A percentile compares a stretch with the other conserved stretches of the same genome.
Evolutionary conservation across 2,888 invertebrate species (phyloP).

Genomic region (Andrena fulva): DNA sequence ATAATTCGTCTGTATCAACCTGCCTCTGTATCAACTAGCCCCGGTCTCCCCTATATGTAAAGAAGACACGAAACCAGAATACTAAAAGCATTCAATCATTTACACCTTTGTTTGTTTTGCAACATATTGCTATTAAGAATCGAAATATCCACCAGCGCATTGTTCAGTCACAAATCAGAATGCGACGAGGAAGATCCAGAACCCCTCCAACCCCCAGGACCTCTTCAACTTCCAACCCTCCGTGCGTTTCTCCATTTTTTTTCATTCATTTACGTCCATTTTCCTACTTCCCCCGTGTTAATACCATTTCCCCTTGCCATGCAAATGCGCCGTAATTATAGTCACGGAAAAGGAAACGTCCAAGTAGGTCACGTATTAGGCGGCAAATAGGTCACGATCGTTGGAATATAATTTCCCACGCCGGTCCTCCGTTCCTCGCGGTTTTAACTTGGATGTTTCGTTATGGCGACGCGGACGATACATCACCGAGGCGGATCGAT

Average conservation of each 20-base stretch:
- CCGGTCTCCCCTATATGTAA: too few relatives aligned
- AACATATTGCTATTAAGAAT: not conserved
- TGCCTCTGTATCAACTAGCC: too few relatives aligned
- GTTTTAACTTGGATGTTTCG: conserved; percentile 23
- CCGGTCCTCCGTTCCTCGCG: not conserved
- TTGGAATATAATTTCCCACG: not conserved
- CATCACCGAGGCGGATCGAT: conserved; percentile 28
- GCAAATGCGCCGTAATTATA: not conserved
- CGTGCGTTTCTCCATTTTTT: not conserved
- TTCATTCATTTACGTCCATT: not conserved
- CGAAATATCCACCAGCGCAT: not conserved
- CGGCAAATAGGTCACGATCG: not conserved
- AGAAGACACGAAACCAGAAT: not conserved
- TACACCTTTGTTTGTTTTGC: not conserved
- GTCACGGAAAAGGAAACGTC: not conserved
- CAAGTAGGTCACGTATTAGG: too few relatives aligned
- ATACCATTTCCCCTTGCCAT: not conserved
- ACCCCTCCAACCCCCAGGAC: not conserved
- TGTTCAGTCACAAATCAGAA: too few relatives aligned
- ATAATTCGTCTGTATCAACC: too few relatives aligned
- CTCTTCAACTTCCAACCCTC: not conserved
- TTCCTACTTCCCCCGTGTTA: not conserved
- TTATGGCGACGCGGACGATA: not conserved
- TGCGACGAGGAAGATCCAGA: too few relatives aligned
- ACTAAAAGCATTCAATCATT: not conserved